These are phyloP conservation scores for Hyles euphorbiae DNA, from an alignment of 1,140 invertebrate species.

Conservation along the genomic window DNA sequence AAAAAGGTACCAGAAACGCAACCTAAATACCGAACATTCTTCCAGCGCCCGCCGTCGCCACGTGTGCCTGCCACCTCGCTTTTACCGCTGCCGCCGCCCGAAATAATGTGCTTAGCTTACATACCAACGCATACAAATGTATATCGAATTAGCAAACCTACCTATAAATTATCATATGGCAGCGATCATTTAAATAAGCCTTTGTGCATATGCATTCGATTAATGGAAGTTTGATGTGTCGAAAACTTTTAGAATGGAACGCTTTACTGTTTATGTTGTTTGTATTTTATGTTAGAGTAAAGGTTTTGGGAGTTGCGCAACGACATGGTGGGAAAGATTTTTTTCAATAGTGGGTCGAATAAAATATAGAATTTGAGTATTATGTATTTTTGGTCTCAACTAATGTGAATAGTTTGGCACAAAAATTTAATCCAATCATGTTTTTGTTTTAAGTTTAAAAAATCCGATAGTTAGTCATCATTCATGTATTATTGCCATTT, in stretches of 20 bases:
- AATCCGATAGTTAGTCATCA: not conserved
- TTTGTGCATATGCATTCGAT: constrained; percentile 6
- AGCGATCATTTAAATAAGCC: constrained; percentile 19
- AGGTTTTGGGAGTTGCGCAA: no score
- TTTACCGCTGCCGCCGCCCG: constrained; percentile 56
- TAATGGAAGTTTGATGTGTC: constrained; percentile 12
- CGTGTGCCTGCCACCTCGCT: constrained; percentile 50
- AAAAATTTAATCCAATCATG: no score
- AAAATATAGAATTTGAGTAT: no score
- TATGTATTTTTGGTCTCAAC: no score
- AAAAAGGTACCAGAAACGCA: constrained; percentile 69
- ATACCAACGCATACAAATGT: constrained; percentile 42
- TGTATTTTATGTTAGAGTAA: no score
- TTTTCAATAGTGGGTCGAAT: no score
- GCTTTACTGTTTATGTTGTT: no score
- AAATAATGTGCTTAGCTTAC: constrained; percentile 53
- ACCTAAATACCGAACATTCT: constrained; percentile 72
- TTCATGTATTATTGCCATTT: constrained; percentile 2
- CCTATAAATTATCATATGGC: constrained; percentile 28
- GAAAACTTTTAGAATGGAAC: not conserved
- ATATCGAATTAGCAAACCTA: constrained; percentile 44
- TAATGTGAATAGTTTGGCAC: no score
- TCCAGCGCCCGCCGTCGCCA: constrained; percentile 55
- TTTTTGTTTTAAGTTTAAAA: no score
- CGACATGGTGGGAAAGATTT: no score